Conservation (phyloP, 2,888 invertebrate genomes). For the Deroplatys truncata region DNA sequence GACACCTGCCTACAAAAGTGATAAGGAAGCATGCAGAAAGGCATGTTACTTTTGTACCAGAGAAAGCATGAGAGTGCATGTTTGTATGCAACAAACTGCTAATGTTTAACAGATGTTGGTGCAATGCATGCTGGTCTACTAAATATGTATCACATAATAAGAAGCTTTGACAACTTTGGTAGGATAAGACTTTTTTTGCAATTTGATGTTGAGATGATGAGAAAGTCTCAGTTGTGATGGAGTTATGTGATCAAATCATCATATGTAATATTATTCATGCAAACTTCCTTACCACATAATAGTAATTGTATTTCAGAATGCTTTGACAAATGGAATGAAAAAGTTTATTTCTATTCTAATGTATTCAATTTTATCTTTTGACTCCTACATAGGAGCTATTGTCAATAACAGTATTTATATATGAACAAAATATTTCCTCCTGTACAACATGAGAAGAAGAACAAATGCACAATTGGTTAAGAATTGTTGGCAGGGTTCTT, state of each 20-base stretch:
- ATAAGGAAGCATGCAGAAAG: too few species aligned
- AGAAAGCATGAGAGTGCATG: background rate
- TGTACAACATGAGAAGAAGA: background rate
- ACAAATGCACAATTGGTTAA: background rate
- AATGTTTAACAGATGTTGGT: slow-evolving; percentile 19
- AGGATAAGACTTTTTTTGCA: slow-evolving; percentile 14
- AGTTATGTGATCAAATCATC: background rate
- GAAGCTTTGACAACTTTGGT: slow-evolving; percentile 16
- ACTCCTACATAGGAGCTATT: background rate
- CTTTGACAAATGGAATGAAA: slow-evolving; percentile 9
- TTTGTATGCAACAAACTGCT: background rate
- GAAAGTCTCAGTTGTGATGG: background rate
- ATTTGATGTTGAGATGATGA: slow-evolving; percentile 2
- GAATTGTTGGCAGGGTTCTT: background rate
- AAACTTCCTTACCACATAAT: slow-evolving; percentile 10
- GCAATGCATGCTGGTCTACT: slow-evolving; percentile 17
- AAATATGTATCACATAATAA: slow-evolving; percentile 15
- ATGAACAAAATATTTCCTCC: background rate
- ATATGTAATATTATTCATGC: background rate
- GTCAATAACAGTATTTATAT: background rate
- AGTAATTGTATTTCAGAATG: slow-evolving; percentile 13
- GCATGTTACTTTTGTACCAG: background rate
- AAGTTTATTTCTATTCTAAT: background rate
- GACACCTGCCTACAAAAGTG: too few species aligned
- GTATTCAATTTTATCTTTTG: background rate